These are phyloP conservation scores for Cosmia pyralina DNA, from an alignment of 2,888 invertebrate genomes.

Conservation along the genomic window DNA sequence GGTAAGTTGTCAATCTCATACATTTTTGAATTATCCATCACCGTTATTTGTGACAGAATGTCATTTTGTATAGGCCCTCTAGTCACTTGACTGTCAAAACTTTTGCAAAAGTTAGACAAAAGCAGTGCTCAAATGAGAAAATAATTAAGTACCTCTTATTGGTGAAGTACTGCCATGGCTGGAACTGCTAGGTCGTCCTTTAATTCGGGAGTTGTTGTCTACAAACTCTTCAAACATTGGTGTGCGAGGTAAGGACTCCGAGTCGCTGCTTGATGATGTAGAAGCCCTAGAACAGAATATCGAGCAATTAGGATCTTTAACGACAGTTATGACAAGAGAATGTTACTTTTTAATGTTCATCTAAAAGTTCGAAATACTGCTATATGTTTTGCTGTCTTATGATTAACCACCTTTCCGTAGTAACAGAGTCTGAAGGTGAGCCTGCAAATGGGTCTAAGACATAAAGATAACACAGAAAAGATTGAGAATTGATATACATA, in stretches of 20 bases:
- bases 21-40: neutral
- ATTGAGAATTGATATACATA: neutral
- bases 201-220: constrained; percentile 72
- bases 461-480: neutral
- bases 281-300: constrained; percentile 73
- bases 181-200: constrained; percentile 75
- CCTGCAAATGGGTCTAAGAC: neutral
- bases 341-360: neutral
- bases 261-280: constrained; percentile 86
- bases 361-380: neutral
- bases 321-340: neutral
- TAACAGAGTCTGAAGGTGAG: neutral
- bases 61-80: neutral
- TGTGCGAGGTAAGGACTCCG: constrained; percentile 86
- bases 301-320: neutral
- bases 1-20: neutral
- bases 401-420: neutral
- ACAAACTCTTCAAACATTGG: constrained; percentile 88
- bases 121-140: neutral
- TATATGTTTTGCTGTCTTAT: neutral
- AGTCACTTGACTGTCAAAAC: neutral
- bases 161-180: constrained; percentile 80
- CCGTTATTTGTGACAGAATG: neutral
- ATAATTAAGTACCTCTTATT: constrained; percentile 74
- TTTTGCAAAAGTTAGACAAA: neutral